Base-by-base conservation (phyloP, 2,888 invertebrate genomes). In the Melieria crassipennis region DNA sequence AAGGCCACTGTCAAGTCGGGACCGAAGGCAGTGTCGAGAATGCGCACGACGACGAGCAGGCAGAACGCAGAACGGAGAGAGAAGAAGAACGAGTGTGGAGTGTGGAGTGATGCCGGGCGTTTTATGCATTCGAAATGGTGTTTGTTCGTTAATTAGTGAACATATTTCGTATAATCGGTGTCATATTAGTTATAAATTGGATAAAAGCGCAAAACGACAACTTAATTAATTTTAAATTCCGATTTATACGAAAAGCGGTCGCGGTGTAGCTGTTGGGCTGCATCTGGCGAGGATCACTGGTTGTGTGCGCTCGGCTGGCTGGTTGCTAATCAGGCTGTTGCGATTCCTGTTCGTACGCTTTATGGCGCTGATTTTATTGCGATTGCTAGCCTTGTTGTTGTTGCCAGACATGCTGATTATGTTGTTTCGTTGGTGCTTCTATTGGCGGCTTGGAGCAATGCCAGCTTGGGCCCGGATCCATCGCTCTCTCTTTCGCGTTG, bases 121-220 rank as follows among this genome's bases (percentile, higher is more conserved):
- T 46, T 56, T 64, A 62, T 58, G 47, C 48, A 10, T 47, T 72
- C 75, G 76, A 78, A 78, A 78, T 77, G 81, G 83, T 84, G 84
- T 84, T 84, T 83, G 84, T 82, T 82, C 84, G 85, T 85, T 85
- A 85, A 85, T 85, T 85, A 85, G 85, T 82, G 84, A 85, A 85
- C 85, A 85, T 85, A 85, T 85, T 84, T 85, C 85, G 84, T 83
- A 85, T 85, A 85, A 85, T 85, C 85, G 84, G 83, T 85, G 85
- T 85, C 85, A 84, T 85, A 85, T 85, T 85, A 85, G 85, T 84
- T 84, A 85, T 85, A 85, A 85, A 85, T 84, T 84, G 83, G 83
- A 83, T 84, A 84, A 84, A 83, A 83, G 84, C 82, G 81, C 81
- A 84, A 83, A 85, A 85, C 84, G 85, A 85, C 85, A 85, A 84